Evolutionary conservation across 2,888 invertebrate species (phyloP).

Genomic region (Drosophila rubida): DNA sequence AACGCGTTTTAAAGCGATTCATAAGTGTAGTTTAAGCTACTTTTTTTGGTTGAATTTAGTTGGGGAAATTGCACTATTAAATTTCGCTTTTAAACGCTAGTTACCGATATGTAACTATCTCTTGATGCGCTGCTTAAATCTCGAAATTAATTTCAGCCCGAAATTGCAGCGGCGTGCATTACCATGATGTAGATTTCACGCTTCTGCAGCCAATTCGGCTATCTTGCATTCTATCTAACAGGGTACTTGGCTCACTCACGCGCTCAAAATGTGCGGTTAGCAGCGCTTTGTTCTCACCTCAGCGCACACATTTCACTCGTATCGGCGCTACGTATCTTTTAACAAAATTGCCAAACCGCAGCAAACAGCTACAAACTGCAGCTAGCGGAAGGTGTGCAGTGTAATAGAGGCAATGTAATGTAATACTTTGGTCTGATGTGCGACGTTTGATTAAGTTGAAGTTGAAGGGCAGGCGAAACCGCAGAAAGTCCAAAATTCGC

Average conservation of each 20-base stretch:
- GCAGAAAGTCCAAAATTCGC: slow-evolving; percentile 53
- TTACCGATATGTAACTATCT: background rate
- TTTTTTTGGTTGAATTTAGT: too few relatives aligned
- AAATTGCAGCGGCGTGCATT: slow-evolving; percentile 10
- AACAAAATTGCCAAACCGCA: slow-evolving; percentile 79
- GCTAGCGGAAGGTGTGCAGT: background rate
- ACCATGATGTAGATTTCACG: background rate
- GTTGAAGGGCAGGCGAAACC: slow-evolving; percentile 53
- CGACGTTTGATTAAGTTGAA: slow-evolving; percentile 57
- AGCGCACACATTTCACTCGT: slow-evolving; percentile 49
- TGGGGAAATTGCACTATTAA: too few relatives aligned
- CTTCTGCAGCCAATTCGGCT: background rate
- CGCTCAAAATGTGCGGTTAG: slow-evolving; percentile 60
- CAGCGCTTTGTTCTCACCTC: slow-evolving; percentile 74
- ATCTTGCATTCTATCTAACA: slow-evolving; percentile 3
- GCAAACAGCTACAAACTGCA: slow-evolving; percentile 37
- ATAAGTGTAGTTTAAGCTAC: too few relatives aligned
- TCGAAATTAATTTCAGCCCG: slow-evolving; percentile 6
- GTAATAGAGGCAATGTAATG: slow-evolving; percentile 36
- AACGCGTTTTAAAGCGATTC: too few relatives aligned
- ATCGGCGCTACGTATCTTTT: slow-evolving; percentile 70
- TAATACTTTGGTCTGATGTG: slow-evolving; percentile 45
- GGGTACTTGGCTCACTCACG: slow-evolving; percentile 20
- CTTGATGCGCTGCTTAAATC: slow-evolving; percentile 1
- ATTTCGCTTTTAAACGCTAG: background rate